phyloP scores from a whole-genome alignment of 2,888 invertebrate species.

The Nomada hirtipes region DNA sequence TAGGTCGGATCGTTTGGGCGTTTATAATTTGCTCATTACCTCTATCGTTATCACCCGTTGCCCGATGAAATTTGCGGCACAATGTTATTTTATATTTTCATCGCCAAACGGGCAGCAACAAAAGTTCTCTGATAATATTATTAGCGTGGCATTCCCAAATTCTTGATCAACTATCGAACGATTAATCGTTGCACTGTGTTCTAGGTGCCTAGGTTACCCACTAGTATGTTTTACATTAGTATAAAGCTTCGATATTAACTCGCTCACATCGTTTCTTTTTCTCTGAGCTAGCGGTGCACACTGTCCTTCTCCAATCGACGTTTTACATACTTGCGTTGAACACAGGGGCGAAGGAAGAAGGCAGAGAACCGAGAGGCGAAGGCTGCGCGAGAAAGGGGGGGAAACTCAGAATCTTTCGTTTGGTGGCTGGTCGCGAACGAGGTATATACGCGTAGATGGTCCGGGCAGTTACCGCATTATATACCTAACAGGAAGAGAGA shows the following conservation, averaged over 20 bases:
- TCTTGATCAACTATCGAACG: background rate
- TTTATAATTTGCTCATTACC: background rate
- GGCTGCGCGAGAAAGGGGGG: background rate
- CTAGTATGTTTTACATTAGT: too few species aligned
- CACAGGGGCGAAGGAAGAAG: background rate
- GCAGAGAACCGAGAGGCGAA: background rate
- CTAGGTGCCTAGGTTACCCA: too few species aligned
- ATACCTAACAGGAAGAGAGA: slow-evolving; percentile 81
- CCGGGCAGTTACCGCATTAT: slow-evolving; percentile 70
- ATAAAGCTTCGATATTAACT: slow-evolving; percentile 24
- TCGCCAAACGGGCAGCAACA: too few species aligned
- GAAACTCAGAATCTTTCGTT: slow-evolving; percentile 40
- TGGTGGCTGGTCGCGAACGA: slow-evolving; percentile 62
- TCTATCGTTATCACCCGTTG: background rate
- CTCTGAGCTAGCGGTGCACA: too few species aligned
- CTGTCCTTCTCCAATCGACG: too few species aligned
- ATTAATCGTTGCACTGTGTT: slow-evolving; percentile 6
- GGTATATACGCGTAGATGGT: slow-evolving; percentile 58
- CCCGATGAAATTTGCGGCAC: too few species aligned
- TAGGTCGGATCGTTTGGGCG: slow-evolving; percentile 37
- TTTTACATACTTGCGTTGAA: background rate
- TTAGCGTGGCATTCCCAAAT: too few species aligned
- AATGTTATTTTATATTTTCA: too few species aligned
- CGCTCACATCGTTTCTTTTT: background rate
- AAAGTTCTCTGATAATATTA: too few species aligned